A percentile compares a stretch with the other conserved stretches of the same genome.
phyloP scores from a whole-genome alignment of 2,888 invertebrate genomes.

The Acrobeloides nanus region DNA sequence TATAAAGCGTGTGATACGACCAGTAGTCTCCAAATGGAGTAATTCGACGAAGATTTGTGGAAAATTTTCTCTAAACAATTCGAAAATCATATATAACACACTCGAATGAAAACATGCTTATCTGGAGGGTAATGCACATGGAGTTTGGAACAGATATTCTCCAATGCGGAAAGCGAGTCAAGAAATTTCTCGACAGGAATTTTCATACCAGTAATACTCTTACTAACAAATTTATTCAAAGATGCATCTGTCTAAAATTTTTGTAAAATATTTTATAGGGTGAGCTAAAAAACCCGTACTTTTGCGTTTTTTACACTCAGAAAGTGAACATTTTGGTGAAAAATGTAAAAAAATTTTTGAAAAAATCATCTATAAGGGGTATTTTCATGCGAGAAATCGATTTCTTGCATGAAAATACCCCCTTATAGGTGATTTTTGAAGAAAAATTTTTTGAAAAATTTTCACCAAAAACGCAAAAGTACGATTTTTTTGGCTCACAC shows the following conservation, averaged over 20 bases:
- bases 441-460: too few species aligned
- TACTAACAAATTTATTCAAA: slow-evolving; percentile 6
- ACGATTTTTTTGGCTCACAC: too few species aligned
- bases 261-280: too few species aligned
- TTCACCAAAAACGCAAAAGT: too few species aligned
- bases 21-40: slow-evolving; percentile 5
- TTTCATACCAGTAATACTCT: slow-evolving; percentile 1
- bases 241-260: slow-evolving; percentile 14
- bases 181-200: slow-evolving; percentile 4
- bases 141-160: slow-evolving; percentile 7
- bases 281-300: too few species aligned
- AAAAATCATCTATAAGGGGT: too few species aligned
- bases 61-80: slow-evolving; percentile 5
- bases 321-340: slow-evolving; percentile 1
- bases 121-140: slow-evolving; percentile 5
- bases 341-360: neutral
- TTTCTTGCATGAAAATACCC: too few species aligned
- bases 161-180: slow-evolving; percentile 5
- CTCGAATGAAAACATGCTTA: neutral
- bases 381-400: too few species aligned
- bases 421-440: too few species aligned
- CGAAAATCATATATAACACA: neutral
- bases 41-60: slow-evolving; percentile 8
- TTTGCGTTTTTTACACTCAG: too few species aligned
- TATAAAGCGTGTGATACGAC: slow-evolving; percentile 10